Base-by-base conservation (phyloP, 2,888 invertebrate genomes). In the Amiota mariae region DNA sequence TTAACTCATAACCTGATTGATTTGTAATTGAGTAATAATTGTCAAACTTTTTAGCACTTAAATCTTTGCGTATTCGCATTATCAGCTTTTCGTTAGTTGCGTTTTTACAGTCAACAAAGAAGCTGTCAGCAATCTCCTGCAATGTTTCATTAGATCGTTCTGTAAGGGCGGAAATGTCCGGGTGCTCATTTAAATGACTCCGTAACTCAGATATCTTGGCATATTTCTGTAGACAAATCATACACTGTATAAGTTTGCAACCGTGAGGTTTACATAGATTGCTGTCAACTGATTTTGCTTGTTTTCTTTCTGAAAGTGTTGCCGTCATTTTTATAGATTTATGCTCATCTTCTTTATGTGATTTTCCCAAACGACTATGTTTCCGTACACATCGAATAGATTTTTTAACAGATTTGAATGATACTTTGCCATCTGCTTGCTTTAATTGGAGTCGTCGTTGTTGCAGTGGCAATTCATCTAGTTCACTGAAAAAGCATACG, bases 21-120 rank as follows among this genome's bases (percentile, higher is more conserved):
- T 89, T 88, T 3, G 88, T 87, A 10, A 90, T 89, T 1, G 89
- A 89, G 74, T 89, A 90, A 76, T 90, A 88, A 11, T 86, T 84
- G 15, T 87, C 85, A 72, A 80, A 82, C 12, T 80, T 81, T 15
- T 84, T 84, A 0, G 81, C 78, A 0, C 76, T 77, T 20, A 88
- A 72, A 73, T 88, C 88, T 2, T 79, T 78, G 10, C 76, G 78
- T 68, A 88, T 86, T 4, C 84, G 74, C 11, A 71, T 64, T 6
- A 80, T 78, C 3, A 88, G 72, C 18, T 82, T 73, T n/a, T 82
- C 82, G 20, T 79, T 79, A n/a, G 66, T 76, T 1, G 79, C 20
- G 59, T 78, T 75, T 67, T 84, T 82, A 36, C 75, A 76, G 67
- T 88, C 86, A 0, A 87, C 86, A 77, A 88, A 89, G 11, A 89